Evolutionary conservation across 2,888 invertebrate species (phyloP).

Genomic region (Aleiodes testaceus): DNA sequence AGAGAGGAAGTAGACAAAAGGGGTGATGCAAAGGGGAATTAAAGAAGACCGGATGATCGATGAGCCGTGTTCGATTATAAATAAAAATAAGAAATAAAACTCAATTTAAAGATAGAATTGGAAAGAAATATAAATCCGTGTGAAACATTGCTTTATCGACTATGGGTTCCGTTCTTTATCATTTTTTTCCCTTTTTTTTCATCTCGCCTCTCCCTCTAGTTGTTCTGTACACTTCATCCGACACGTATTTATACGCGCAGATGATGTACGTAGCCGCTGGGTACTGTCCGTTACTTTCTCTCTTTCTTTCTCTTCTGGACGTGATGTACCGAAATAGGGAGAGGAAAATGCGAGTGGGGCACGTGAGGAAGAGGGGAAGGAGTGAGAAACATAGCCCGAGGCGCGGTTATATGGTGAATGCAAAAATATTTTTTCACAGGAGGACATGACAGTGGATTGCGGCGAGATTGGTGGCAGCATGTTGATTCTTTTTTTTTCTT

Average conservation of each 20-base stretch:
- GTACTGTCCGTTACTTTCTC: constrained; percentile 24
- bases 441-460: constrained; percentile 43
- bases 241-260: constrained; percentile 19
- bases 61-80: constrained; percentile 56
- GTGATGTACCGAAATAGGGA: constrained; percentile 27
- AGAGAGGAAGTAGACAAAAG: constrained; percentile 31
- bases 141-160: constrained; percentile 10
- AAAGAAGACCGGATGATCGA: constrained; percentile 58
- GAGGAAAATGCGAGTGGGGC: background rate
- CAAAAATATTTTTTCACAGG: constrained; percentile 36
- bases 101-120: background rate
- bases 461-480: constrained; percentile 48
- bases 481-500: constrained; percentile 21
- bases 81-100: constrained; percentile 49
- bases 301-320: constrained; percentile 3
- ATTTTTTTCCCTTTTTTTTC: background rate
- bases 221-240: constrained; percentile 12
- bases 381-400: constrained; percentile 16
- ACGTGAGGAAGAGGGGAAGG: background rate
- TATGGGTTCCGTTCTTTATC: background rate
- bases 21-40: constrained; percentile 35
- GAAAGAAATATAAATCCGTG: background rate
- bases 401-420: constrained; percentile 33
- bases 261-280: constrained; percentile 29
- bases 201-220: background rate